Base-by-base conservation (phyloP, 1,140 invertebrate species). In the Tigriopus japonicus region DNA sequence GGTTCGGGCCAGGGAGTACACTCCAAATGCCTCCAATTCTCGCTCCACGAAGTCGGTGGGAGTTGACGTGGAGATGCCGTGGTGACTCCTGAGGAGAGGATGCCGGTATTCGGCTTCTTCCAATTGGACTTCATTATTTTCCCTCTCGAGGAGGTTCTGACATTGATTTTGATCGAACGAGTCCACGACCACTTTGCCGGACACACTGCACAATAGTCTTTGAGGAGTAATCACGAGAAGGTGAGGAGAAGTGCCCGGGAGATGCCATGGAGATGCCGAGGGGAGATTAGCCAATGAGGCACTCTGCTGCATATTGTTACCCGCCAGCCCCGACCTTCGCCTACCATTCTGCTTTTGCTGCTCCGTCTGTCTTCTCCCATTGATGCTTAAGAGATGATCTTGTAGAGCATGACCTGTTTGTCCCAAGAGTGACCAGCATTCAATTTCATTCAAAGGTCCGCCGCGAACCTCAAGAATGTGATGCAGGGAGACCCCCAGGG, bases 1-100 rank as follows among this genome's bases (percentile, higher is more conserved):
- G 24, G 55, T 58, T 23, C 42, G 35, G 17, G 24, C 55, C n/a
- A 58, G 55, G 12, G 55, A 58, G 55, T 58, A 42, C 35, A 58
- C 15, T 2, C 21, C 55, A 19, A 58, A 14, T 42, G n/a, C 40
- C 17, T 58, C 55, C 21, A 54, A 24, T 6, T 41, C 55, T 42
- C 15, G 17, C 15, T 23, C 23, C n/a, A 24, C n/a, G 53, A 19
- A 24, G 24, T 55, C 21, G 3, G 24, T n/a, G 21, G 15, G 53
- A 14, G 15, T 24, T 15, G 53, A 15, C 3, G 53, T 15, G 53
- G 15, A 24, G 28, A 14, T n/a, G n/a, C n/a, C n/a, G 2, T 3
- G 24, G 19, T 19, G 24, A 14, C 6, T 54, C 28, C 9, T 35
- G 28, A 35, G 28, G 28, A 35, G 28, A 35, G 28, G 28, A 35